phyloP scores from a whole-genome alignment of 2,888 invertebrate genomes.

The Teinopalpus imperialis region DNA sequence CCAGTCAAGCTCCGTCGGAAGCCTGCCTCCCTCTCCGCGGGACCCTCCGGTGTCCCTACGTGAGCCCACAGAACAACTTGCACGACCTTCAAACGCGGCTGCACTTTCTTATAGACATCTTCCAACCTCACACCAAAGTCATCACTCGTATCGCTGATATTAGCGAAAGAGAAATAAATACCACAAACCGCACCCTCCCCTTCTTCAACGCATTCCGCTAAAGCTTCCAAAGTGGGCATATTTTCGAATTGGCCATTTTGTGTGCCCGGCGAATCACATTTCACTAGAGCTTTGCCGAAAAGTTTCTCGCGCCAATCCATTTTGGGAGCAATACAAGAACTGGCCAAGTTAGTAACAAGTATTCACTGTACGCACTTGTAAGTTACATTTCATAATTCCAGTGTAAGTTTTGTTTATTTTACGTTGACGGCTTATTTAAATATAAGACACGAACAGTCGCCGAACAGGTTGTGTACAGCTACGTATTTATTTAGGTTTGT shows the following conservation, averaged over 20 bases:
- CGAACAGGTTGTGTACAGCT: slow-evolving; percentile 17
- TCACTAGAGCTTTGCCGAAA: slow-evolving; percentile 80
- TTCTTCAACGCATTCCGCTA: slow-evolving; percentile 69
- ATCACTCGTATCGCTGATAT: slow-evolving; percentile 85
- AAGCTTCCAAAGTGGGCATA: slow-evolving; percentile 67
- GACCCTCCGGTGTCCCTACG: slow-evolving; percentile 80
- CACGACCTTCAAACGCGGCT: slow-evolving; percentile 82
- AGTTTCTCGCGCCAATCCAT: slow-evolving; percentile 84
- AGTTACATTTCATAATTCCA: slow-evolving; percentile 1
- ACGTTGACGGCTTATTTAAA: slow-evolving; percentile 8
- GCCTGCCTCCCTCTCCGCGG: slow-evolving; percentile 84
- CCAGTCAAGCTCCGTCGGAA: slow-evolving; percentile 84
- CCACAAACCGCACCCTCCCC: slow-evolving; percentile 81
- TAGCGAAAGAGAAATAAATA: slow-evolving; percentile 87
- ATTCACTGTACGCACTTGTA: slow-evolving; percentile 5
- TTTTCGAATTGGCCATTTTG: slow-evolving; percentile 72
- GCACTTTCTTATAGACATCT: slow-evolving; percentile 77
- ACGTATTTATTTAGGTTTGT: slow-evolving; percentile 22
- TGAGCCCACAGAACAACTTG: slow-evolving; percentile 87
- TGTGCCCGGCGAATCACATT: slow-evolving; percentile 68
- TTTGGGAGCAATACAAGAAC: slow-evolving; percentile 5
- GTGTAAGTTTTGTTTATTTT: slow-evolving; percentile 26
- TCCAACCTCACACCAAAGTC: slow-evolving; percentile 85
- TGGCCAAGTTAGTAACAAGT: slow-evolving; percentile 9
- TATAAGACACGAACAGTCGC: slow-evolving; percentile 15